Conservation (phyloP, 2,113 vertebrate species). For the Nycticorax nycticorax region DNA sequence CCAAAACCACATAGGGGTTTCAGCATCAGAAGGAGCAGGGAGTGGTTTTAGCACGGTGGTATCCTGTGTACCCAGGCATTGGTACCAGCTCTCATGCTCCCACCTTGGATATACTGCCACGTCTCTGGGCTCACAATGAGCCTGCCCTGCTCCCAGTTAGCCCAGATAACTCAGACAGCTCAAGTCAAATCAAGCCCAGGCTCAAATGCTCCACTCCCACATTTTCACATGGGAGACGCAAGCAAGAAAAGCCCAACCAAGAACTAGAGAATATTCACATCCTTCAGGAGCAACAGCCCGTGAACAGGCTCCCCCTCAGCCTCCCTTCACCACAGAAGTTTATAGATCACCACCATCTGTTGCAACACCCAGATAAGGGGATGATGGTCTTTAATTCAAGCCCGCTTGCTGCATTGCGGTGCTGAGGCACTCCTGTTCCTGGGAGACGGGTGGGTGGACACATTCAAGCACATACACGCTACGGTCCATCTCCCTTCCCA, state of each 20-base stretch:
- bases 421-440: background rate
- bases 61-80: accelerated
- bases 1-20: background rate
- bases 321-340: background rate
- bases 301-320: background rate
- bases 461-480: background rate
- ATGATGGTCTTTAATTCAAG: background rate
- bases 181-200: background rate
- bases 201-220: background rate
- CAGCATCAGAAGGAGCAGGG: background rate
- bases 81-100: background rate
- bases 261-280: background rate
- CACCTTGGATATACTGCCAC: accelerated
- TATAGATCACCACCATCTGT: slow-evolving; percentile 6
- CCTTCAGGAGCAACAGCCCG: background rate
- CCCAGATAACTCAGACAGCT: background rate
- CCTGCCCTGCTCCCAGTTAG: background rate
- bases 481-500: background rate
- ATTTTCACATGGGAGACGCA: background rate
- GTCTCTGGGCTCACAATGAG: background rate
- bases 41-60: background rate
- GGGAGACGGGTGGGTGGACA: background rate
- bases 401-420: accelerated
- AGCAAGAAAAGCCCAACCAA: background rate
- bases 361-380: background rate